Evolutionary conservation across 2,888 invertebrate genomes (phyloP), one percentile per base, ranked within the genome.

Genomic region (Trisateles emortualis): DNA sequence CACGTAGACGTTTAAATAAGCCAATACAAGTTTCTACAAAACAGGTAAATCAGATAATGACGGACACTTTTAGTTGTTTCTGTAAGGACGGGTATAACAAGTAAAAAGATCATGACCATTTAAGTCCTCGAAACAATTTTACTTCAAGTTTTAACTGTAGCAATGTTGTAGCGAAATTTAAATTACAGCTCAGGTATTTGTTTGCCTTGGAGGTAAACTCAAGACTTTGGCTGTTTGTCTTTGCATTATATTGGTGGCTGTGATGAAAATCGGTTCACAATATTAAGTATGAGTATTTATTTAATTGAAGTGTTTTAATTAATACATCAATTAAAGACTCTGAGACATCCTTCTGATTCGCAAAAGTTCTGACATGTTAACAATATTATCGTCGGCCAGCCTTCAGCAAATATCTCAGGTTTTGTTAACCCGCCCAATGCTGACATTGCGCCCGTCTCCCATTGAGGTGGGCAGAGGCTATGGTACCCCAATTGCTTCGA

Each of bases 21-120:
- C 59, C 49, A 8, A 52, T 22, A 35, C 10, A 61, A 52, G 42
- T 66, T 57, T 57, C 51, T 64, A 38, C 55, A 59, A 47, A 66
- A 69, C 62, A 51, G 48, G 60, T 60, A 58, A 56, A 60, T 51
- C 53, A 52, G 51, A 50, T 66, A 68, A 63, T 68, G 53, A 69
- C 49, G 49, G 46, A 51, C 44, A 53, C 32, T 51, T 40, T 22
- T 46, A 65, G 59, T 62, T 58, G 55, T 53, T 55, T 47, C 47
- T 66, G 56, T 56, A 66, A 62, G 54, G 48, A 46, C 14, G 11
- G 22, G 5, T 8, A 6, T 6, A 26, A 6, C 26, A 22, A 22
- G 22, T 22, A 22, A 22, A 26, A 26, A 6, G 4, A 8, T 26
- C 26, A 8, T 8, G 3, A 26, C 4, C 8, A 26, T 26, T 26